Conservation (phyloP, 2,888 invertebrate genomes). For the Tachina grossa region DNA sequence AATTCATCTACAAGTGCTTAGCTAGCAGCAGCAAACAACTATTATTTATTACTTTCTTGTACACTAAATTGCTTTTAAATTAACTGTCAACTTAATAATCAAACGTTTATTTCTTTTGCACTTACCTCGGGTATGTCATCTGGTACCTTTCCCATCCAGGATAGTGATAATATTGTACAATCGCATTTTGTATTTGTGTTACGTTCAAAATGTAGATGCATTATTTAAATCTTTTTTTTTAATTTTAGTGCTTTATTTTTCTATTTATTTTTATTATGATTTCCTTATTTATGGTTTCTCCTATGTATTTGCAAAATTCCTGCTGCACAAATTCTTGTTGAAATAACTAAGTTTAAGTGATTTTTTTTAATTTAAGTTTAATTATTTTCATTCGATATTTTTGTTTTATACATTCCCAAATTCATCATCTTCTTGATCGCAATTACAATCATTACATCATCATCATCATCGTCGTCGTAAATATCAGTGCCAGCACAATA, state of each 20-base stretch:
- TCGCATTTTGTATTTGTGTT: conserved; percentile 97
- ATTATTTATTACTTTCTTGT: neutral
- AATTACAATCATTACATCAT: conserved; percentile 12
- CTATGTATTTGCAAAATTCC: conserved; percentile 30
- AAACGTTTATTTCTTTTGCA: conserved; percentile 38
- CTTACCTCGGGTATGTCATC: conserved; percentile 96
- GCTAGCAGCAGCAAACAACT: neutral
- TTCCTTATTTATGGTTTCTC: conserved; percentile 33
- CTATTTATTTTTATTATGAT: conserved; percentile 19
- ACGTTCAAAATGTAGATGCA: conserved; percentile 98
- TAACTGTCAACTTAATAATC: neutral
- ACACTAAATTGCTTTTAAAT: neutral
- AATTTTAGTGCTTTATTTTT: conserved; percentile 3
- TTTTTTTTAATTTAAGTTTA: conserved; percentile 5
- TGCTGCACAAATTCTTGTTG: conserved; percentile 46
- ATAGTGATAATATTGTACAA: conserved; percentile 95
- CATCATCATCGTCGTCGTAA: conserved; percentile 24
- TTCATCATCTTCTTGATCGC: conserved; percentile 31
- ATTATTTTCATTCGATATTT: conserved; percentile 44
- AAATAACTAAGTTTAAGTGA: conserved; percentile 59
- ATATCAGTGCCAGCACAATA: conserved; percentile 27
- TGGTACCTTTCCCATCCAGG: conserved; percentile 99
- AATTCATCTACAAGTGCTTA: too few relatives aligned
- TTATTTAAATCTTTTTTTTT: conserved; percentile 79
- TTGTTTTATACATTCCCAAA: conserved; percentile 36